Evolutionary conservation across 92 coral and sea anemone species (phyloP).

Genomic region (Parazoanthus atlanticus): DNA sequence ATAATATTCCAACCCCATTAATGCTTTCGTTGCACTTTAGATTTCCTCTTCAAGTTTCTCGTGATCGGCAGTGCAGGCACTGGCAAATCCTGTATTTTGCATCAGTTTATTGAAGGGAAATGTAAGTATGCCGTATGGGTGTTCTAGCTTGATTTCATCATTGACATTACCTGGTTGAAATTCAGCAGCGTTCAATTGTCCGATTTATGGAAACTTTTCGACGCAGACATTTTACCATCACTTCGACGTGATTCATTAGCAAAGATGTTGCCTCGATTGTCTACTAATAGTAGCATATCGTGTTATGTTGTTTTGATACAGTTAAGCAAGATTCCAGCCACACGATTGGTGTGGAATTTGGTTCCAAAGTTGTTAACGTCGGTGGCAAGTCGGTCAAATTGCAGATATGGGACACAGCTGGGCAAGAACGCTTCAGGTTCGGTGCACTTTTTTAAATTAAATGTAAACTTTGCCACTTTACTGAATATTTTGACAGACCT

Average conservation of each 20-base stretch:
- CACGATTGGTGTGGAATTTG: conserved; percentile 99
- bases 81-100: conserved; percentile 96
- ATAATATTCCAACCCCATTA: conserved; percentile 13
- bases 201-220: not conserved
- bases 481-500: not conserved
- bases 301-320: conserved; percentile 15
- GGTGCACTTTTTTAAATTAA: not conserved
- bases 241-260: not conserved
- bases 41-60: conserved; percentile 98
- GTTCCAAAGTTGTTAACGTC: conserved; percentile 92
- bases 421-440: conserved; percentile 97
- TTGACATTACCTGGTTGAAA: not conserved
- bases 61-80: conserved; percentile 99
- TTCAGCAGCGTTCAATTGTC: not conserved
- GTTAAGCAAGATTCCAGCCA: conserved; percentile 99
- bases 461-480: not conserved
- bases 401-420: conserved; percentile 99
- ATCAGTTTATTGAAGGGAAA: conserved; percentile 99
- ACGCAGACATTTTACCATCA: not conserved
- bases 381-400: conserved; percentile 97
- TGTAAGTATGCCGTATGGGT: conserved; percentile 83
- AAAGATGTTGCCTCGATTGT: not conserved
- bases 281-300: not conserved
- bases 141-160: not conserved
- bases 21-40: conserved; percentile 55